A percentile compares a stretch with the other conserved stretches of the same genome.
Conservation (phyloP, 2,113 vertebrate genomes). For the Pogonocichla stellata region DNA sequence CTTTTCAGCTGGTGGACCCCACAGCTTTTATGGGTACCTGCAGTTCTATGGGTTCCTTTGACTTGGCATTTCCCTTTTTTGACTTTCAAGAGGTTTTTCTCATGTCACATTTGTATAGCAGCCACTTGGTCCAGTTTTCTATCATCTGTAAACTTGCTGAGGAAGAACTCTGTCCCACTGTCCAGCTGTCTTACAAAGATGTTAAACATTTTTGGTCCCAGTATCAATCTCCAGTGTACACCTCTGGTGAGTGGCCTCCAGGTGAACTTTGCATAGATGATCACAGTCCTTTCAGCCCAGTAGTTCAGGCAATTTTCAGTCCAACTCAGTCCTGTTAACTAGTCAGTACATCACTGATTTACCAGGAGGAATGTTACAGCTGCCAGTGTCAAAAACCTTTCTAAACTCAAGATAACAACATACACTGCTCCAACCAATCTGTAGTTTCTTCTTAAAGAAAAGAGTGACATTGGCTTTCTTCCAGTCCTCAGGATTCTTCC, state of each 20-base stretch:
- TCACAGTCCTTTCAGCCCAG: background rate
- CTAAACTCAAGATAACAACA: background rate
- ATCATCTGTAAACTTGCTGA: background rate
- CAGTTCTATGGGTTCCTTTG: background rate
- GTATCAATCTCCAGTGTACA: background rate
- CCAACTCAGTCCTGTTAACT: background rate
- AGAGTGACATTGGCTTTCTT: background rate
- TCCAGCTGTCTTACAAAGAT: background rate
- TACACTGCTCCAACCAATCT: accelerated
- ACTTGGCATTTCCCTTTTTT: background rate
- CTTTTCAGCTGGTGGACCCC: background rate
- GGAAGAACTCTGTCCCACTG: background rate
- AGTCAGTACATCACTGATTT: background rate
- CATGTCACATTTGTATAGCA: background rate
- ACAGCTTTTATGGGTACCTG: background rate
- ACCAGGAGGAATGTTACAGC: background rate
- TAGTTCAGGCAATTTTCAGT: background rate
- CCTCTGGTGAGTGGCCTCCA: background rate
- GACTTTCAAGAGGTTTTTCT: background rate
- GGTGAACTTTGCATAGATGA: background rate
- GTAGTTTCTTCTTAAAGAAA: background rate
- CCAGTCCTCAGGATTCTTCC: background rate
- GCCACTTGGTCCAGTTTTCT: background rate
- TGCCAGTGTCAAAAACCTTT: background rate
- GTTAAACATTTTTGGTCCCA: background rate